These are phyloP conservation scores for Saimiri boliviensis DNA, from an alignment of 2,113 vertebrate genomes.

Conservation along the genomic window DNA sequence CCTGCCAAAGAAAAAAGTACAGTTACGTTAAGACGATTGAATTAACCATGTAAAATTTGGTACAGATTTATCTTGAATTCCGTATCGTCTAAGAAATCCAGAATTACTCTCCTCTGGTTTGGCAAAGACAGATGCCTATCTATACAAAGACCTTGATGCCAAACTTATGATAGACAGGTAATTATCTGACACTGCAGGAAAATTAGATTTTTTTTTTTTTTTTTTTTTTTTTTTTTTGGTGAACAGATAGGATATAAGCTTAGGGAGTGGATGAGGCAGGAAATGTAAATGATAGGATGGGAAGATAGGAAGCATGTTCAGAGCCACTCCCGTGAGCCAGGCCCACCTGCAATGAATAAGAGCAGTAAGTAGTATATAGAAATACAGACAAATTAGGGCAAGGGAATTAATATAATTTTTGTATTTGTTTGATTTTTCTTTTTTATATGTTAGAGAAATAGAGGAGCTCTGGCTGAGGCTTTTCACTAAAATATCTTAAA, in stretches of 20 bases:
- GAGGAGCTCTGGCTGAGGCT: not conserved
- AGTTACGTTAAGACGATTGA: not conserved
- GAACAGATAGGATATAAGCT: not conserved
- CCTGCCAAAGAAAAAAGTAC: slow-evolving; percentile 44
- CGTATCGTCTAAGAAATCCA: not conserved
- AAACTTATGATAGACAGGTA: not conserved
- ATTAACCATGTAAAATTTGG: not conserved
- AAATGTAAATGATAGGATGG: not conserved
- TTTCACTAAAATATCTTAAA: slow-evolving; percentile 18
- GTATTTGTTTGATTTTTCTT: not conserved
- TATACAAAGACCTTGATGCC: not conserved
- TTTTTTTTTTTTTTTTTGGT: not conserved
- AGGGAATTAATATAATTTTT: not conserved
- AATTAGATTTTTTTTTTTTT: not conserved
- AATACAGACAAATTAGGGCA: not conserved
- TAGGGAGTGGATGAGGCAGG: too few relatives aligned
- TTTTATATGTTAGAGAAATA: not conserved
- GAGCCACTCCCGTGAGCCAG: not conserved
- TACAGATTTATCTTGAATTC: slow-evolving; percentile 19
- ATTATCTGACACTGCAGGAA: not conserved
- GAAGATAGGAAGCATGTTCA: not conserved
- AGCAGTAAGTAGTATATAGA: not conserved
- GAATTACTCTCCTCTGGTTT: not conserved
- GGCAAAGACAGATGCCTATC: not conserved
- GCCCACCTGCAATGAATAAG: not conserved